Base-by-base conservation (phyloP, 2,113 vertebrate species). In the Rhea americana region DNA sequence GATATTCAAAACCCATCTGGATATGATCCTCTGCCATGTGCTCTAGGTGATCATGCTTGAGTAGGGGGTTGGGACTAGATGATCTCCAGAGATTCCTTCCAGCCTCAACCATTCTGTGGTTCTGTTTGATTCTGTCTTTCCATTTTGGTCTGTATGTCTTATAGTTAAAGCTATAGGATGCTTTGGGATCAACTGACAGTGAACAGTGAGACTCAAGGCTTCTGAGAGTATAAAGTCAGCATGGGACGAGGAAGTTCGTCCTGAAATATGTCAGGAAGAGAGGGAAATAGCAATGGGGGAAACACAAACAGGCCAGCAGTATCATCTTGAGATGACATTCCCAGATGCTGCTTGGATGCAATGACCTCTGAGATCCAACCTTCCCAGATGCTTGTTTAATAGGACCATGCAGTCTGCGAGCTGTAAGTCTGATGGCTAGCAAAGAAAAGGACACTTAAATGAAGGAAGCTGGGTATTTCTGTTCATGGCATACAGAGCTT, bases 161-260 rank as follows among this genome's bases (percentile, higher is more conserved):
- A 25, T 0, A 79, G 10, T 1, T 88, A 26, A 66, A 71, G 11
- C 11, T 24, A 65, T 7, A 61, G 14, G 55, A 28, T 26, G 32
- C 56, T 62, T 86, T 86, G 18, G 28, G 24, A 82, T 45, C 11
- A 78, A 39, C 21, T 11, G 16, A 55, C 2, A 58, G 30, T 48
- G 45, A 81, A 73, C 1, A 85, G 10, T 11, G 20, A 53, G 8
- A 47, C 55, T 75, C 55, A 66, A 74, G 30, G 30, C 9, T 55
- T 32, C 45, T 62, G 28, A 66, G 4, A 16, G 5, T 7, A 80
- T 22, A 68, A 86, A 73, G n/a, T 37, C 26, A 74, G 0, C 7
- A 13, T 0, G 0, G 17, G 48, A 68, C 1, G 3, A 59, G 22
- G 10, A 68, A 3, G 13, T 5, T 11, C 6, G 45, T 68, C 14